These are phyloP conservation scores for Lindbergichthys nudifrons DNA, from an alignment of 2,797 vertebrate species.

Conservation along the genomic window DNA sequence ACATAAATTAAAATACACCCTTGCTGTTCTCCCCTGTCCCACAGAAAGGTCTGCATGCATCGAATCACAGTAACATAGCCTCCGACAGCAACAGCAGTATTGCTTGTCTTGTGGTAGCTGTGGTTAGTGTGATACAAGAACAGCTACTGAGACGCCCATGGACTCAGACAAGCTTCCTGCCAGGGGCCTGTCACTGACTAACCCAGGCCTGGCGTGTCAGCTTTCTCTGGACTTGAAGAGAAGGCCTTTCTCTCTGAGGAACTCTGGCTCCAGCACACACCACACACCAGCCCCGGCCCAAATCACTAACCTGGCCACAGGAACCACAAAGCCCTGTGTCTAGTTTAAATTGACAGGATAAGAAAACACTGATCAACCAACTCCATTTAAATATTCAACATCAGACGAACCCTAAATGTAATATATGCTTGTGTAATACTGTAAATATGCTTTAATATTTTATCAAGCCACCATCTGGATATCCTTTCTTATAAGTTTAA, in stretches of 20 bases:
- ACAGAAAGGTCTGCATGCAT: conserved; percentile 48
- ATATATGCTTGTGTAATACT: conserved; percentile 39
- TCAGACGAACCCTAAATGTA: conserved; percentile 46
- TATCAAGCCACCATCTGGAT: conserved; percentile 38
- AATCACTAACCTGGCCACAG: conserved; percentile 66
- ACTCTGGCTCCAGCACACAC: conserved; percentile 47
- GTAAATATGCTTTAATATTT: conserved; percentile 48
- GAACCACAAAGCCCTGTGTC: conserved; percentile 70
- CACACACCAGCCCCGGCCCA: conserved; percentile 47
- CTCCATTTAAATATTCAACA: conserved; percentile 75
- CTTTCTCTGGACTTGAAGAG: conserved; percentile 69
- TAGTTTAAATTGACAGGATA: conserved; percentile 64
- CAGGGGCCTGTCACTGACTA: conserved; percentile 68
- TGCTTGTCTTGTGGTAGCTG: conserved; percentile 75
- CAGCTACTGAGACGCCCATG: conserved; percentile 70
- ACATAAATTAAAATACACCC: conserved; percentile 36
- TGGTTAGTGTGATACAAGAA: conserved; percentile 77
- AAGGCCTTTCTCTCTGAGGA: conserved; percentile 65
- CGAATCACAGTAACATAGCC: conserved; percentile 50
- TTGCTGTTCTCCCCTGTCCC: conserved; percentile 23
- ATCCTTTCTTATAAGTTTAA: conserved; percentile 19
- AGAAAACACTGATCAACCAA: conserved; percentile 56
- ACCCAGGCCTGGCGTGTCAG: conserved; percentile 70
- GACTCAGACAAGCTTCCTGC: conserved; percentile 65
- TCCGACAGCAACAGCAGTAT: conserved; percentile 55